Conservation (phyloP, 2,113 vertebrate genomes). For the human (Homo sapiens) region GRCh38 chr20:51526001-51526500, state of each 20-base stretch:
- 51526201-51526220: neutral
- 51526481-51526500: accelerated
- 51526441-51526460: accelerated
- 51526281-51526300: conserved; percentile 35
- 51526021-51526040: neutral
- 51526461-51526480: accelerated
- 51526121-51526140: neutral
- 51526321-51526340: neutral
- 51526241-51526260: neutral
- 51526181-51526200: neutral
- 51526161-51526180: neutral
- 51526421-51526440: neutral
- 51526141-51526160: neutral
- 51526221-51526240: neutral
- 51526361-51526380: neutral
- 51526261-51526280: neutral
- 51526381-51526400: neutral
- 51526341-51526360: neutral
- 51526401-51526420: neutral
- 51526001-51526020: neutral
- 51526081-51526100: neutral
- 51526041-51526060: neutral
- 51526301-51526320: accelerated
- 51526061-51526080: neutral
- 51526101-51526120: neutral